A percentile compares a stretch with the other conserved stretches of the same genome.
Conservation (phyloP, 2,797 vertebrate species). For the Aulostomus chinensis region DNA sequence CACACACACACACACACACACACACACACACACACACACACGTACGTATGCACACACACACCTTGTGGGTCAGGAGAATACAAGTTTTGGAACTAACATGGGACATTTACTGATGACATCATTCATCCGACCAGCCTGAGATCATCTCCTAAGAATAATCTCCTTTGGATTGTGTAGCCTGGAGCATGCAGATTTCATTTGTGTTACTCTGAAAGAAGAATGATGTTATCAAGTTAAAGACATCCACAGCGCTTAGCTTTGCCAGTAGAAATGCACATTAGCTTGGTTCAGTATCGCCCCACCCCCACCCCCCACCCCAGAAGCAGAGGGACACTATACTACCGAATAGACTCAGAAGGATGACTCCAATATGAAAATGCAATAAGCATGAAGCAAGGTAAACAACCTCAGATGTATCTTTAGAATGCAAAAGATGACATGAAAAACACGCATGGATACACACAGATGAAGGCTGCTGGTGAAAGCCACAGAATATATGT, state of each 20-base stretch:
- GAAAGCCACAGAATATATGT: too few species aligned
- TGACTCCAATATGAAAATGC: constrained; percentile 69
- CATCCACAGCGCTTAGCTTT: constrained; percentile 47
- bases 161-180: too few species aligned
- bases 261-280: constrained; percentile 57
- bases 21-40: neutral
- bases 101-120: constrained; percentile 31
- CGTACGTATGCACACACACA: neutral
- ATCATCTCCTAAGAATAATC: too few species aligned
- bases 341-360: constrained; percentile 62
- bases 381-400: constrained; percentile 52
- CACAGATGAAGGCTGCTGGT: too few species aligned
- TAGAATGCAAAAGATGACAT: too few species aligned
- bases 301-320: too few species aligned
- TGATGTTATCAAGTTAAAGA: constrained; percentile 63
- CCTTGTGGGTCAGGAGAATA: constrained; percentile 8
- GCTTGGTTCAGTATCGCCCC: constrained; percentile 49
- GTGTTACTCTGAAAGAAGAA: constrained; percentile 52
- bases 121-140: constrained; percentile 11
- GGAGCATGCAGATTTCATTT: too few species aligned
- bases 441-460: too few species aligned
- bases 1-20: constrained; percentile 8
- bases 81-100: too few species aligned
- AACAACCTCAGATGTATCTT: neutral
- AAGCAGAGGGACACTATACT: constrained; percentile 16